Evolutionary conservation across 2,888 invertebrate species (phyloP).

Genomic region (Noctua pronuba): DNA sequence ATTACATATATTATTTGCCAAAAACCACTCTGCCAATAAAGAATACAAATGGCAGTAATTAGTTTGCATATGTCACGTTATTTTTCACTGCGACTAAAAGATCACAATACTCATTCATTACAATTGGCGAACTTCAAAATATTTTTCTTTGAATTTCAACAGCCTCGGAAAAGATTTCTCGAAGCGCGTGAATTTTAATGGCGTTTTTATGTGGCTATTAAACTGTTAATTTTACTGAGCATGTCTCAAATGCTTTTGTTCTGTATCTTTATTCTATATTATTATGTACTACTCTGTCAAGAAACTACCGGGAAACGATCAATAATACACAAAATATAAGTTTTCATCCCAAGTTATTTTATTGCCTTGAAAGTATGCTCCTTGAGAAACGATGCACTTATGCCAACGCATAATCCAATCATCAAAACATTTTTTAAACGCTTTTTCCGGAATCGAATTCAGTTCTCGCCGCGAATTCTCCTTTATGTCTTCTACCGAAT

Average conservation of each 20-base stretch:
- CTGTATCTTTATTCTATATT: constrained; percentile 23
- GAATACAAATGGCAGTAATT: constrained; percentile 10
- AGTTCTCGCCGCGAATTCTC: too few relatives aligned
- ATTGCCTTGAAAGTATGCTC: too few relatives aligned
- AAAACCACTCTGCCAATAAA: not conserved
- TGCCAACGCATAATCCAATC: too few relatives aligned
- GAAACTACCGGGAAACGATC: too few relatives aligned
- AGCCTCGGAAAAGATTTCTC: constrained; percentile 45
- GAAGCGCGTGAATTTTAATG: constrained; percentile 59
- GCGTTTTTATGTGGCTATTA: constrained; percentile 66
- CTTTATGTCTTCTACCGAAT: too few relatives aligned
- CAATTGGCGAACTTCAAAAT: constrained; percentile 34
- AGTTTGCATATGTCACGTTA: constrained; percentile 11
- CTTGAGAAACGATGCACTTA: too few relatives aligned
- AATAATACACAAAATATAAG: too few relatives aligned
- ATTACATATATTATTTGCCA: not conserved
- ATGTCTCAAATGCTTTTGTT: constrained; percentile 43
- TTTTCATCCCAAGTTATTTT: too few relatives aligned
- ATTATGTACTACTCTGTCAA: too few relatives aligned
- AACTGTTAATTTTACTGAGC: constrained; percentile 53
- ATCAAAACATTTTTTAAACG: too few relatives aligned
- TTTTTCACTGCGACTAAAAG: constrained; percentile 26
- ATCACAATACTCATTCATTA: constrained; percentile 21
- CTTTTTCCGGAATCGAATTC: too few relatives aligned
- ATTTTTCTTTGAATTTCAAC: constrained; percentile 23